phyloP scores from a whole-genome alignment of 2,113 vertebrate genomes.

The Clarias macrocephalus region DNA sequence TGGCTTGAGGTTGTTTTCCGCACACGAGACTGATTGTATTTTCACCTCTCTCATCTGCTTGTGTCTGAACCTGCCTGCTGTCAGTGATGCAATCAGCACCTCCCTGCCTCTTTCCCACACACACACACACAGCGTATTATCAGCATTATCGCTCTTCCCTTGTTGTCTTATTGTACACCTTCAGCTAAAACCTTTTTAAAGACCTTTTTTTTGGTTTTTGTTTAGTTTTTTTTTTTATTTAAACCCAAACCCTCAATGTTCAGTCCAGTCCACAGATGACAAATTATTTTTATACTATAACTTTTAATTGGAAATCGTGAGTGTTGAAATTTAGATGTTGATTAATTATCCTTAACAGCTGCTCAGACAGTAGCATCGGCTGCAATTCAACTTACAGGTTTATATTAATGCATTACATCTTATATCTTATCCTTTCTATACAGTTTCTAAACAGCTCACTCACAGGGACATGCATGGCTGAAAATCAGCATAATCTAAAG shows the following conservation, averaged over 20 bases:
- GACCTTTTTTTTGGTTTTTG: not conserved
- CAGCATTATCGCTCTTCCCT: not conserved
- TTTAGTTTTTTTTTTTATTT: not conserved
- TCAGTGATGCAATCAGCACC: conserved; percentile 63
- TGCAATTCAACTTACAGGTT: not conserved
- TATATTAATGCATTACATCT: not conserved
- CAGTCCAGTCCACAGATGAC: not conserved
- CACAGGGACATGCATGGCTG: not conserved
- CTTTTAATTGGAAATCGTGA: not conserved
- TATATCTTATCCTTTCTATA: not conserved
- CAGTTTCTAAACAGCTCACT: not conserved
- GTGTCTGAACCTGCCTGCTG: conserved; percentile 65
- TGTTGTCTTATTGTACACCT: not conserved
- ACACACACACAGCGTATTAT: no score
- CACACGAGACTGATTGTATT: not conserved
- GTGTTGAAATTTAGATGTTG: not conserved
- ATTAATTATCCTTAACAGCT: not conserved
- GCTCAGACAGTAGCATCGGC: not conserved
- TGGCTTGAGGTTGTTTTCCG: not conserved
- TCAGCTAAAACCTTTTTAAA: not conserved
- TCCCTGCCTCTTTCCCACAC: not conserved
- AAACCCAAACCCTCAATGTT: not conserved
- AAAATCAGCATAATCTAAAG: not conserved
- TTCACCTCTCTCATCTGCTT: conserved; percentile 67
- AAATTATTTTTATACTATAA: not conserved